Evolutionary conservation across 2,113 vertebrate species (phyloP).

Genomic region (Anguilla japonica): DNA sequence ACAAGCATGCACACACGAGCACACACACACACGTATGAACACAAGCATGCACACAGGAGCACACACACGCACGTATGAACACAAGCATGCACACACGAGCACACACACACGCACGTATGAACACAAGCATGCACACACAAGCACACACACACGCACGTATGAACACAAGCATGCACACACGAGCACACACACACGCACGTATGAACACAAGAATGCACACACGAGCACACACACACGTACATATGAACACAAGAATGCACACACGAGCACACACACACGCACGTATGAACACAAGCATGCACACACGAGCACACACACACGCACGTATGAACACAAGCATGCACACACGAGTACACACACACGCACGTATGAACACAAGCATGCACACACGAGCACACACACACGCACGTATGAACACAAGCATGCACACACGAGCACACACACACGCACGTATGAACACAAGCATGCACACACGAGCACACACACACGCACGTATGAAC

Average conservation of each 20-base stretch:
- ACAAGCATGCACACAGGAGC: not conserved
- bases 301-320: not conserved
- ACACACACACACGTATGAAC: not conserved
- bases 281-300: not conserved
- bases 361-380: not conserved
- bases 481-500: not conserved
- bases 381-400: not conserved
- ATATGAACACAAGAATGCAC: not conserved
- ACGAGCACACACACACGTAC: too few species aligned
- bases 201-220: not conserved
- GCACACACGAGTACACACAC: conserved; percentile 8
- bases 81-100: not conserved
- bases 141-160: not conserved
- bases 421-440: conserved; percentile 13
- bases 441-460: conserved; percentile 8
- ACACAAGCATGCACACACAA: conserved; percentile 7
- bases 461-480: too few species aligned
- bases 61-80: not conserved
- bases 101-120: conserved; percentile 8
- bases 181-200: not conserved
- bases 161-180: not conserved
- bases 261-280: conserved; percentile 14
- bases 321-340: not conserved
- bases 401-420: too few species aligned
- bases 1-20: conserved; percentile 8